These are phyloP conservation scores for Eupithecia insigniata DNA, from an alignment of 2,888 invertebrate genomes.

Conservation along the genomic window DNA sequence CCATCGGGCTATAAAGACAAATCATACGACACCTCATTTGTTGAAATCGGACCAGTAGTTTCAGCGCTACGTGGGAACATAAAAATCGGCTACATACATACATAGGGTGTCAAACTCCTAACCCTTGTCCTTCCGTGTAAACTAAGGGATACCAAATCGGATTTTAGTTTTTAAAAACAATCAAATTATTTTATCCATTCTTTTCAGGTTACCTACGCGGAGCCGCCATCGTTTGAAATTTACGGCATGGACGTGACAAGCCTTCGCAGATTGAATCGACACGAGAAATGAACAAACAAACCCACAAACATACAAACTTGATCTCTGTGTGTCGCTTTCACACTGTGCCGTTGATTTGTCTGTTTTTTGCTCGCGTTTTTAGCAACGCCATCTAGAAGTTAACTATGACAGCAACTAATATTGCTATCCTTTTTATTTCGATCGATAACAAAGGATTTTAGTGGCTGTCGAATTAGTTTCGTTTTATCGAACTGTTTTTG, in stretches of 20 bases:
- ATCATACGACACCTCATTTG: no score
- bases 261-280: slow-evolving; percentile 69
- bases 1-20: no score
- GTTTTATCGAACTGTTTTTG: background rate
- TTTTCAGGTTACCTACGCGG: slow-evolving; percentile 64
- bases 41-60: no score
- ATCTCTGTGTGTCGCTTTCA: slow-evolving; percentile 12
- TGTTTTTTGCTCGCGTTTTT: background rate
- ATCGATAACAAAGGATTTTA: background rate
- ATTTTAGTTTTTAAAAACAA: no score
- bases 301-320: slow-evolving; percentile 8
- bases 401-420: background rate
- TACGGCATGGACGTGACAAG: slow-evolving; percentile 76
- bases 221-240: slow-evolving; percentile 62
- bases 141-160: no score
- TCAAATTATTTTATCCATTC: background rate
- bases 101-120: no score
- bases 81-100: no score
- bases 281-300: slow-evolving; percentile 57
- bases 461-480: background rate
- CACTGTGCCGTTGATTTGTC: background rate
- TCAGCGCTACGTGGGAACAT: no score
- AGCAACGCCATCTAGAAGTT: slow-evolving; percentile 3
- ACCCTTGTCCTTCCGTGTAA: no score
- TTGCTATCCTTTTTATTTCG: background rate